Conservation (phyloP, 2,797 vertebrate genomes). For the Australoheros facetus region DNA sequence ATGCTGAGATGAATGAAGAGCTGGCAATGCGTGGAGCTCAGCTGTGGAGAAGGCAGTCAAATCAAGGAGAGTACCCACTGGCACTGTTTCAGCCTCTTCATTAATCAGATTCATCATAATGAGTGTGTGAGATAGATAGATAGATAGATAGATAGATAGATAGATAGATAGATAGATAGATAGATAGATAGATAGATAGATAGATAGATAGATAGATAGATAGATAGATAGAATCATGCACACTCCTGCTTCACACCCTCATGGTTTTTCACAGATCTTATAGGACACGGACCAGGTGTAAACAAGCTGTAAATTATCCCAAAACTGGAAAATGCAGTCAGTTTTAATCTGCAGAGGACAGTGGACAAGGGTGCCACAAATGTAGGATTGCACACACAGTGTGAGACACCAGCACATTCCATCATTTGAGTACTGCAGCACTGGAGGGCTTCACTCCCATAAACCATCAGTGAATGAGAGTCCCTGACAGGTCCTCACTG, state of each 20-base stretch:
- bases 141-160: background rate
- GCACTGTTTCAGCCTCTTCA: slow-evolving; percentile 69
- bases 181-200: background rate
- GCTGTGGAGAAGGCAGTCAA: slow-evolving; percentile 59
- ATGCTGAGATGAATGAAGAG: slow-evolving; percentile 36
- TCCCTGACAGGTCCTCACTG: slow-evolving; percentile 56
- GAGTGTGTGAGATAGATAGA: slow-evolving; percentile 12
- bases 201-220: background rate
- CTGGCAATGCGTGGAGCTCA: slow-evolving; percentile 47
- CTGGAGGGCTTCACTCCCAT: slow-evolving; percentile 55
- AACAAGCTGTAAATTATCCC: slow-evolving; percentile 61
- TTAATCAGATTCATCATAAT: slow-evolving; percentile 69
- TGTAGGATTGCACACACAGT: slow-evolving; percentile 14
- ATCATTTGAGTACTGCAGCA: slow-evolving; percentile 54
- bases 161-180: background rate
- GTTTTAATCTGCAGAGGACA: slow-evolving; percentile 35
- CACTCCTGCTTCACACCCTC: background rate
- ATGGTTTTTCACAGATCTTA: slow-evolving; percentile 14
- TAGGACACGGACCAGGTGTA: slow-evolving; percentile 10
- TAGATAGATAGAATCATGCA: background rate
- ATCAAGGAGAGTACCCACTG: slow-evolving; percentile 71
- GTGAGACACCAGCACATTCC: slow-evolving; percentile 18
- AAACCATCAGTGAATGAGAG: slow-evolving; percentile 62
- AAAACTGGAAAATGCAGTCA: slow-evolving; percentile 27
- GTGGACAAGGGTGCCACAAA: slow-evolving; percentile 23